Evolutionary conservation across 2,797 vertebrate species (phyloP).

Genomic region (Sebastes vulpes): DNA sequence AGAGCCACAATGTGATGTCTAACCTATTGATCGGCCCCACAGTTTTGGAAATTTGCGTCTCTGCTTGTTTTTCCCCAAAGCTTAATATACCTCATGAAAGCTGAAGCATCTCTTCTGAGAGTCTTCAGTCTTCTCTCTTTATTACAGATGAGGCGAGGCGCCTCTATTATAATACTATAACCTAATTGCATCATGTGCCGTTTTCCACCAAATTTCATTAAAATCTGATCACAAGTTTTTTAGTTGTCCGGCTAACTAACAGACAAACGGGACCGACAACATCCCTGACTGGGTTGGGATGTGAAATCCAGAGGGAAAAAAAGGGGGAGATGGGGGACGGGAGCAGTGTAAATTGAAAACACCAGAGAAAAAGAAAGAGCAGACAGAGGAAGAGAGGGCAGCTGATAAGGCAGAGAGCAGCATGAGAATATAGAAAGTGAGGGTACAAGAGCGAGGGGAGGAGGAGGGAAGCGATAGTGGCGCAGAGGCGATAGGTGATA

Average conservation of each 20-base stretch:
- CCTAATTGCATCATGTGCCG: neutral
- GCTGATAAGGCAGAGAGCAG: constrained; percentile 48
- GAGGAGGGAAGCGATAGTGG: constrained; percentile 35
- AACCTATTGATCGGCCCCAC: neutral
- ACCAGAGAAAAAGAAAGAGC: neutral
- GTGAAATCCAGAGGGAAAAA: neutral
- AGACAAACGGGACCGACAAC: neutral
- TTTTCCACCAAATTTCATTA: neutral
- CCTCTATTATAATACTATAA: neutral
- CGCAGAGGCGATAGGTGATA: constrained; percentile 47
- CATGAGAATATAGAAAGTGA: constrained; percentile 14
- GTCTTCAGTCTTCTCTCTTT: neutral
- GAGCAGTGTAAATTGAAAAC: constrained; percentile 7
- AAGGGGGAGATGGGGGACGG: neutral
- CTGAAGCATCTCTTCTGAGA: neutral
- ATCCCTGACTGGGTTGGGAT: neutral
- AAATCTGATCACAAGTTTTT: neutral
- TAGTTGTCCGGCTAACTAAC: neutral
- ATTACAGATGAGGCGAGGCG: neutral
- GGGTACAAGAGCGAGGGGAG: constrained; percentile 4
- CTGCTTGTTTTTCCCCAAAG: neutral
- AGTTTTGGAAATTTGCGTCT: neutral
- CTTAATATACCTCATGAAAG: neutral
- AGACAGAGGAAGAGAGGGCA: neutral
- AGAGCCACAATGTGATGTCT: neutral